Base-by-base conservation (phyloP, 2,888 invertebrate species). In the Carpatolechia fugitivella region DNA sequence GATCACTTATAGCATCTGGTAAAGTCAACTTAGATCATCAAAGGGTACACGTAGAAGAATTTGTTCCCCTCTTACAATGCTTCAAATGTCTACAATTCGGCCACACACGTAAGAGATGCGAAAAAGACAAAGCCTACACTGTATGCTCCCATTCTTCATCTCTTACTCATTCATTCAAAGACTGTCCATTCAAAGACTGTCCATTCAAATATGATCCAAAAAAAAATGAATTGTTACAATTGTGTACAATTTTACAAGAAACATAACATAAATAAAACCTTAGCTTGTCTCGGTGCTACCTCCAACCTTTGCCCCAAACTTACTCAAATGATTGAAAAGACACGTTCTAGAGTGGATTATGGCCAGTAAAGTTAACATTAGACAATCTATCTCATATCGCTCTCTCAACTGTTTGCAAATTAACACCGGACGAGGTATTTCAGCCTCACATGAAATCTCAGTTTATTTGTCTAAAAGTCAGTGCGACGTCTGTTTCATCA, bases 1-100 rank as follows among this genome's bases (percentile, higher is more conserved):
- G 33, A 10, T 3, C 10, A 3, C 2, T n/a, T 2, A n/a, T 33
- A 3, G 8, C 3, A 2, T 2, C 33, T 1, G 33, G 10, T 2
- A 33, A 33, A n/a, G 1, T 33, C 3, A 33, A 33, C 33, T 2
- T 33, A 5, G 33, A 33, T n/a, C 38, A 36, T 20, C 24, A 36
- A 14, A 7, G 50, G 1, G 24, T 50, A 7, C 36, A 50, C 24
- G 36, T 24, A 7, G 24, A 38, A n/a, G 14, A 50, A 3, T 50
- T 13, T 14, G 3, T n/a, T 0, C 36, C 50, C 0, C 29, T 50
- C 6, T 7, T 38, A 13, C 50, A 50, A 18, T 50, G 50, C 38
- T 36, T 11, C n/a, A n/a, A 18, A 7, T 50, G 36, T n/a, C 24
- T 50, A 3, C 50, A 50, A 10, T 50, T 50, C 13, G 50, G 50